These are phyloP conservation scores for Apistogramma diplotaenia DNA, from an alignment of 2,113 vertebrate genomes.

Conservation along the genomic window DNA sequence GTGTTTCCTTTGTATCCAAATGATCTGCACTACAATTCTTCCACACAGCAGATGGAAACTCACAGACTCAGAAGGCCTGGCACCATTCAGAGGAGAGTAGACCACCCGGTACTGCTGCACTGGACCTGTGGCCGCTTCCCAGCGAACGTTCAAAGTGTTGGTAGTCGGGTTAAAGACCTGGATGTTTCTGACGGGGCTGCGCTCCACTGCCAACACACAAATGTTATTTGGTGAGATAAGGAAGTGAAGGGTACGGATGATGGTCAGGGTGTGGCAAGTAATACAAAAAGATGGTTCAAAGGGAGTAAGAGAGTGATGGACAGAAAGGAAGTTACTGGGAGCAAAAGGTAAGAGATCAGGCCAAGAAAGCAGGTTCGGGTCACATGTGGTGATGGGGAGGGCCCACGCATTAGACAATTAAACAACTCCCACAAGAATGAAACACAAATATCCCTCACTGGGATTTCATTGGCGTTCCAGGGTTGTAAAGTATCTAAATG, in stretches of 20 bases:
- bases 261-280: neutral
- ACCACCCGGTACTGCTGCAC: constrained; percentile 89
- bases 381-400: neutral
- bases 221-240: too few relatives aligned
- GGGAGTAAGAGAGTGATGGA: neutral
- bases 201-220: constrained; percentile 82
- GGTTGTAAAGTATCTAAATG: neutral
- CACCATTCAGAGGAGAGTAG: constrained; percentile 82
- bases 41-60: constrained; percentile 67
- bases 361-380: neutral
- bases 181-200: constrained; percentile 86
- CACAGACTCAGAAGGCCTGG: constrained; percentile 87
- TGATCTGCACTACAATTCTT: neutral
- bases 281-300: neutral
- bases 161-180: constrained; percentile 91
- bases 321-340: neutral
- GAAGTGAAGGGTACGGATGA: neutral
- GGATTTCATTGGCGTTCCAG: neutral
- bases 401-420: neutral
- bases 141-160: constrained; percentile 91
- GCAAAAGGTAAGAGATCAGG: neutral
- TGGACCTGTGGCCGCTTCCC: constrained; percentile 90
- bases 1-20: neutral
- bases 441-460: neutral
- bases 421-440: neutral